Evolutionary conservation across 2,888 invertebrate species (phyloP).

Genomic region (Tipula helvola): DNA sequence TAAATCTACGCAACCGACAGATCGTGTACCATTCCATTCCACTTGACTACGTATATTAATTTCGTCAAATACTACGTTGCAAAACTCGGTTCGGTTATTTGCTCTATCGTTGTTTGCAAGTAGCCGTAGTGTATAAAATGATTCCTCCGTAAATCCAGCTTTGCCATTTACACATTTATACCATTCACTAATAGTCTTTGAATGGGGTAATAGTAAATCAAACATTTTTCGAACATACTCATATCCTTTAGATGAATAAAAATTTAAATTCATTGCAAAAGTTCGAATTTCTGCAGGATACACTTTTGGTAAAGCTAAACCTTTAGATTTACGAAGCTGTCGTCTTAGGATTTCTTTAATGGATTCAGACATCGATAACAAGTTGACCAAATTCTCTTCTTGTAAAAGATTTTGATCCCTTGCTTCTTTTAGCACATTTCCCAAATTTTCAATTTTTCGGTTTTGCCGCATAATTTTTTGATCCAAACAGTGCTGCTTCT

Average conservation of each 20-base stretch:
- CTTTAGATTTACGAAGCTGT: background rate
- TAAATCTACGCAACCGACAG: slow-evolving; percentile 12
- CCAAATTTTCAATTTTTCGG: background rate
- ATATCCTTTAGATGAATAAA: background rate
- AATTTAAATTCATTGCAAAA: background rate
- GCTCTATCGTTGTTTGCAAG: slow-evolving; percentile 17
- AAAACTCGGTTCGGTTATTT: slow-evolving; percentile 16
- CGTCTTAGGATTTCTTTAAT: background rate
- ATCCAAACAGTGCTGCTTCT: background rate
- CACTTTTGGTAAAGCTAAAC: background rate
- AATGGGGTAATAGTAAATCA: slow-evolving; percentile 14
- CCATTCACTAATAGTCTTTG: slow-evolving; percentile 19
- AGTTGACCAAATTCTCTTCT: background rate
- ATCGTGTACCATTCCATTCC: slow-evolving; percentile 17
- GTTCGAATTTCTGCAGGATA: background rate
- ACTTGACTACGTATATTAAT: slow-evolving; percentile 18
- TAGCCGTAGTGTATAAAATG: slow-evolving; percentile 18
- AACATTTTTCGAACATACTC: background rate
- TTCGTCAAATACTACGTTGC: slow-evolving; percentile 14
- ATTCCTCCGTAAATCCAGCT: too few relatives aligned
- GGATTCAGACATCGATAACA: background rate
- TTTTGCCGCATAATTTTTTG: background rate
- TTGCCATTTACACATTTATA: slow-evolving; percentile 13
- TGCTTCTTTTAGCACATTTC: background rate
- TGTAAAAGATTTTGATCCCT: background rate